These are phyloP conservation scores for Drosophila mojavensis DNA, from an alignment of 1,140 invertebrate species.

Conservation along the genomic window DNA sequence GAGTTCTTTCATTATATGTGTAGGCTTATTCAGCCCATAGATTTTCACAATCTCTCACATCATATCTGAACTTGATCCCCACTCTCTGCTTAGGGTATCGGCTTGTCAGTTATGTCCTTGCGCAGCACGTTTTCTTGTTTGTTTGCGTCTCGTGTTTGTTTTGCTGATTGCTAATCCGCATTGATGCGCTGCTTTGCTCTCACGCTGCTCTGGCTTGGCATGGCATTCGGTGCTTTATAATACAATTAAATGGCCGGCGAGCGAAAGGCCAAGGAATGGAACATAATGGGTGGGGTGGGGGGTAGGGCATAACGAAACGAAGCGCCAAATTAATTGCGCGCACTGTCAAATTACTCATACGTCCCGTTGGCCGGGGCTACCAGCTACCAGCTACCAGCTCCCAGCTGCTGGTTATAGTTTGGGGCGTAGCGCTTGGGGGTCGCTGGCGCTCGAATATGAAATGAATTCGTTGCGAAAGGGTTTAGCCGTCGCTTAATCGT, in stretches of 20 bases:
- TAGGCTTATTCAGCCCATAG: too few relatives aligned
- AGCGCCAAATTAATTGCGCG: constrained; percentile 67
- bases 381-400: not conserved
- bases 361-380: constrained; percentile 45
- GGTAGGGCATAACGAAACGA: constrained; percentile 16
- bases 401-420: too few relatives aligned
- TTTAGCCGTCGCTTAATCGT: constrained; percentile 18
- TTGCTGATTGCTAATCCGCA: constrained; percentile 55
- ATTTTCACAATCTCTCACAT: too few relatives aligned
- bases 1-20: too few relatives aligned
- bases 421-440: not conserved
- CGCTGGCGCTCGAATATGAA: not conserved
- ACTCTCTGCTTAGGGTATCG: too few relatives aligned
- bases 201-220: not conserved
- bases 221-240: constrained; percentile 67
- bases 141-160: constrained; percentile 25
- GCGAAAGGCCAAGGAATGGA: constrained; percentile 28
- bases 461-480: not conserved
- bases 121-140: constrained; percentile 5
- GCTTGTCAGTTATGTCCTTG: not conserved
- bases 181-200: constrained; percentile 24
- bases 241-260: constrained; percentile 65
- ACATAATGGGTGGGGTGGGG: not conserved
- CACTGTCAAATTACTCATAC: constrained; percentile 78
- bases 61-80: too few relatives aligned